Evolutionary conservation across 2,888 invertebrate genomes (phyloP), one percentile per base, ranked within the genome.

Genomic region (Phyllotreta striolata): DNA sequence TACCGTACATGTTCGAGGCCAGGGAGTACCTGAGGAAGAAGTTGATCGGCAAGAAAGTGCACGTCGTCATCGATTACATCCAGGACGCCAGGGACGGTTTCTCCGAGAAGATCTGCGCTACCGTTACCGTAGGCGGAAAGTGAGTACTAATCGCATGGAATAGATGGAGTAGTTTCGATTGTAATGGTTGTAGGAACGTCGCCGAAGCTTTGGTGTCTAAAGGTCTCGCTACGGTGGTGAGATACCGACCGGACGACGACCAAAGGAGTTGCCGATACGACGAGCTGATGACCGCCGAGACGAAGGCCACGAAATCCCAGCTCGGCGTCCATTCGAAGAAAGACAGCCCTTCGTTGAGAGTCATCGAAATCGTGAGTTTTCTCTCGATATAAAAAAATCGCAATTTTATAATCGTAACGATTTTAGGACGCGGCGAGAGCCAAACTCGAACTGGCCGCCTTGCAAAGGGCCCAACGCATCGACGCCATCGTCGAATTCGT

Each of bases 1-100:
- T 98, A 77, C 99, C 99, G 1, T 96, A 93, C 89, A 95, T 99
- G 95, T 98, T 92, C 80, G 99, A 99, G 81, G 97, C 98, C 0
- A 89, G 99, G 57, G 99, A 99, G 83, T 98, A 93, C 79, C 85
- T 99, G 40, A 88, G 99, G 46, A 98, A 97, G 79, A 96, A 96
- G 78, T 85, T 99, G 9, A 90, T 99, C 75, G 96, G 97, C 55
- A 98, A 98, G 81, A 94, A 92, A 81, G 95, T 98, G 0, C 91
- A 91, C 74, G 93, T 98, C 6, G 89, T 89, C 14, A 89, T 98
- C 34, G 99, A 99, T 82, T 99, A 99, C 80, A 91, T 96, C 66
- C 98, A 99, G 79, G 97, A 97, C 1, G 92, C 96, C 1, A 91
- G 93, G 67, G 95, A 97, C 59, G 91, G 89, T 75, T 95, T 92